Conservation (phyloP, 1,140 invertebrate species). For the Ceratoteleas bidentatus region DNA sequence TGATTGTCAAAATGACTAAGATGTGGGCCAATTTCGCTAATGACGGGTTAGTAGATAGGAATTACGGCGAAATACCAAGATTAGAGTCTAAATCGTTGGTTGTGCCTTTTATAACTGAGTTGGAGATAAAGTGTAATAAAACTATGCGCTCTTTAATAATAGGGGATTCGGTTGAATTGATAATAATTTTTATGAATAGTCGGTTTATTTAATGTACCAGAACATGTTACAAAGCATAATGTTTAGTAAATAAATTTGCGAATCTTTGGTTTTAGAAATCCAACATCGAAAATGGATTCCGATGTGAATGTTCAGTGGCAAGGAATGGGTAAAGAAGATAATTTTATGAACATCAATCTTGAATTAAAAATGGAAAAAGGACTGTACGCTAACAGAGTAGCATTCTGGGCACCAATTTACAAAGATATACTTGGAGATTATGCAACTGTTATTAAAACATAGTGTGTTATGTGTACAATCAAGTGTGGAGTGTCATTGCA, state of each 20-base stretch:
- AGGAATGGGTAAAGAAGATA: conserved; percentile 75
- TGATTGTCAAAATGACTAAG: conserved; percentile 69
- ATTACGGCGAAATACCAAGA: too few relatives aligned
- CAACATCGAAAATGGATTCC: conserved; percentile 76
- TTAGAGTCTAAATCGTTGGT: too few relatives aligned
- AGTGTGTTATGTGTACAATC: neutral
- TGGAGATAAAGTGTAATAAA: too few relatives aligned
- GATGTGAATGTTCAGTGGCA: conserved; percentile 77
- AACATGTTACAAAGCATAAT: too few relatives aligned
- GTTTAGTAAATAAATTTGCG: conserved; percentile 5
- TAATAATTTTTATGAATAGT: too few relatives aligned
- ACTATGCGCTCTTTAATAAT: too few relatives aligned
- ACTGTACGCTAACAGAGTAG: conserved; percentile 73
- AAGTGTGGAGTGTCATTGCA: too few relatives aligned
- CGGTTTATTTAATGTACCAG: too few relatives aligned
- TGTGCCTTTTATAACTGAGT: too few relatives aligned
- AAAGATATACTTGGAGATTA: conserved; percentile 70
- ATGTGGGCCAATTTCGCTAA: conserved; percentile 83
- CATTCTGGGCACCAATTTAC: conserved; percentile 78
- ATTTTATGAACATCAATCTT: conserved; percentile 80
- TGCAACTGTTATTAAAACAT: conserved; percentile 49
- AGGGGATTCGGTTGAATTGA: too few relatives aligned
- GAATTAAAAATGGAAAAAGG: conserved; percentile 78
- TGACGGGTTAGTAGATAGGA: conserved; percentile 75
- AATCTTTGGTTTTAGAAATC: conserved; percentile 75